Evolutionary conservation across 2,888 invertebrate genomes (phyloP).

Genomic region (Melieria crassipennis): DNA sequence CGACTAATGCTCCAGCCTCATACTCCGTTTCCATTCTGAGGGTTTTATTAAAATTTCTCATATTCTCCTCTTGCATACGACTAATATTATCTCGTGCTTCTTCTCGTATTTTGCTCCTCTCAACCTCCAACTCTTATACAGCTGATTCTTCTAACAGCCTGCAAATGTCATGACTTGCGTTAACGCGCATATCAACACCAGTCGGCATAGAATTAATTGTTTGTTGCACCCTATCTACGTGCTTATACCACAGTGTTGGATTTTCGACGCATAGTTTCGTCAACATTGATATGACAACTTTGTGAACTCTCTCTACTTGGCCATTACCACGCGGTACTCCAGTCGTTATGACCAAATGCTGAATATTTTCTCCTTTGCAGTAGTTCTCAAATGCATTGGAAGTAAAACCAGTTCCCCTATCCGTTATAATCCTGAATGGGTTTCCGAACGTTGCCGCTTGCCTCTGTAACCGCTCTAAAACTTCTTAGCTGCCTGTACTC

Average conservation of each 20-base stretch:
- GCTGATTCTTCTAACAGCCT: constrained; percentile 43
- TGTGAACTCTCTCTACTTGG: constrained; percentile 34
- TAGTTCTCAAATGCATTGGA: too few species aligned
- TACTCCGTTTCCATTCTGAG: neutral
- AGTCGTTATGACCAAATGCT: too few species aligned
- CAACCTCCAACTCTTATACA: constrained; percentile 19
- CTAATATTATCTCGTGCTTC: constrained; percentile 21
- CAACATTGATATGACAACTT: constrained; percentile 22
- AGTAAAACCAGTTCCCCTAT: constrained; percentile 47
- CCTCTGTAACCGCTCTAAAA: neutral
- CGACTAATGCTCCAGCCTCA: constrained; percentile 14
- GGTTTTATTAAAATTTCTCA: constrained; percentile 21
- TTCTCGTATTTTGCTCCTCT: constrained; percentile 5
- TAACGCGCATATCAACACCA: neutral
- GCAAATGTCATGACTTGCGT: constrained; percentile 15
- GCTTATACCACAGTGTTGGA: constrained; percentile 26
- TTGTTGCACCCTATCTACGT: constrained; percentile 25
- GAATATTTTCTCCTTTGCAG: too few species aligned
- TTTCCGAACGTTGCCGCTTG: constrained; percentile 26
- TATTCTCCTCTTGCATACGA: constrained; percentile 22
- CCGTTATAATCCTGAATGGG: constrained; percentile 53
- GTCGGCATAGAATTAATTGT: constrained; percentile 22
- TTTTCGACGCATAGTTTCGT: constrained; percentile 31
- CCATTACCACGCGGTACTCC: constrained; percentile 48
- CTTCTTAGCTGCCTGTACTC: constrained; percentile 7